Conservation (phyloP, 2,888 invertebrate genomes). For the Ashinkailepas kermadecensis region DNA sequence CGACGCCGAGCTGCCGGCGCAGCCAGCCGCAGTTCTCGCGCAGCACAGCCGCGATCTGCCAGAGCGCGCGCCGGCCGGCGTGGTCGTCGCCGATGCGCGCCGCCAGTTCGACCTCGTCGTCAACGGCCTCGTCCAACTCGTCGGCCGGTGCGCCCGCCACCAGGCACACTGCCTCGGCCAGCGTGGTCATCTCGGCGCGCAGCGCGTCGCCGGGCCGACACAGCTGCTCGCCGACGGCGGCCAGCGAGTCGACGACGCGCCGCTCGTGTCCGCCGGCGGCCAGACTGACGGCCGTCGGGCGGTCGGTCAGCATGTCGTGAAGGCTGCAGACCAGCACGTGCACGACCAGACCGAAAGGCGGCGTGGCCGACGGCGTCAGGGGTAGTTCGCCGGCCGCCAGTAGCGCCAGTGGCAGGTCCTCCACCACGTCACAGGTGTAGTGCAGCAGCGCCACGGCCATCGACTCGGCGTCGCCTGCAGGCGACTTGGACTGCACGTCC, state of each 20-base stretch:
- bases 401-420: background rate
- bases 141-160: background rate
- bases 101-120: background rate
- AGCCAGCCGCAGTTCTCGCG: slow-evolving; percentile 6
- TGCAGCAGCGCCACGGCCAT: background rate
- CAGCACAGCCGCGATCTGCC: background rate
- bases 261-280: background rate
- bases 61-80: slow-evolving; percentile 5
- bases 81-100: background rate
- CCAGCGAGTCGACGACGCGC: background rate
- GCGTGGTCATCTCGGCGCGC: background rate
- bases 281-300: background rate
- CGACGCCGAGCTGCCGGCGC: background rate
- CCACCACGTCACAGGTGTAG: background rate
- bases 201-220: background rate
- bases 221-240: background rate
- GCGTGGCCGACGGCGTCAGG: background rate
- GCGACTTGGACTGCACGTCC: background rate
- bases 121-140: background rate
- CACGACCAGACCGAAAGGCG: background rate
- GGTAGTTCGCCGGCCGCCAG: background rate
- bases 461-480: background rate
- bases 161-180: background rate
- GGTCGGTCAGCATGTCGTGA: slow-evolving; percentile 6
- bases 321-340: slow-evolving; percentile 1